Evolutionary conservation across 2,797 vertebrate species (phyloP), one percentile per base, ranked within the genome.

Genomic region (Sparus aurata): DNA sequence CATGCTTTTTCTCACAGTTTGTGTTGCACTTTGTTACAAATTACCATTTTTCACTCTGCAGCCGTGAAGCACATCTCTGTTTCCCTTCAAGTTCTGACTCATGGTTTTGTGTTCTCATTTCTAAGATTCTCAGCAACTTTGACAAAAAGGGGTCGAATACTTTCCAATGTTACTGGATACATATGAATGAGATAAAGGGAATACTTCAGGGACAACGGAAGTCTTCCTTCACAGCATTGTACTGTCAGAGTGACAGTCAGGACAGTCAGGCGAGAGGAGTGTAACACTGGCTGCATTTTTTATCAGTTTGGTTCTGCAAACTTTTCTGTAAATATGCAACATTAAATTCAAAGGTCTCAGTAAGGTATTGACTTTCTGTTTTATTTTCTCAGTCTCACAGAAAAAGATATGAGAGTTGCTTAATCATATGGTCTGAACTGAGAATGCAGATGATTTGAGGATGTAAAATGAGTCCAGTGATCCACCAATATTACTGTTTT

Each of bases 101-200:
- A 38, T 45, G 3, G n/a, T 62, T 3, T 20, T 16, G 23, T 61
- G 12, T 50, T 52, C 47, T 15, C n/a, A 17, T 10, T 63, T 63
- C 47, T 50, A 3, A 52, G 22, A 55, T 30, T 70, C 6, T 53
- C 60, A 49, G 54, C 22, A 66, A 69, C 38, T 57, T 78, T 54
- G 7, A 41, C 25, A 53, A 62, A 68, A 45, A 5, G 8, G 10
- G 0, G 15, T 12, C 16, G 10, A 41, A 25, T 17, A 25, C 43
- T 63, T 15, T 54, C n/a, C 50, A 34, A 17, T 0, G 1, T 58
- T 50, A 15, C 34, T 68, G 52, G 38, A 66, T 69, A 49, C 25
- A 71, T 57, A 64, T 79, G 45, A 25, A 79, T 69, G 70, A 72
- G 55, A 46, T 61, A 18, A 65, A 50, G 45, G 20, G 15, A 55